These are phyloP conservation scores for Gorsachius magnificus DNA, from an alignment of 2,797 vertebrate genomes.

Conservation along the genomic window DNA sequence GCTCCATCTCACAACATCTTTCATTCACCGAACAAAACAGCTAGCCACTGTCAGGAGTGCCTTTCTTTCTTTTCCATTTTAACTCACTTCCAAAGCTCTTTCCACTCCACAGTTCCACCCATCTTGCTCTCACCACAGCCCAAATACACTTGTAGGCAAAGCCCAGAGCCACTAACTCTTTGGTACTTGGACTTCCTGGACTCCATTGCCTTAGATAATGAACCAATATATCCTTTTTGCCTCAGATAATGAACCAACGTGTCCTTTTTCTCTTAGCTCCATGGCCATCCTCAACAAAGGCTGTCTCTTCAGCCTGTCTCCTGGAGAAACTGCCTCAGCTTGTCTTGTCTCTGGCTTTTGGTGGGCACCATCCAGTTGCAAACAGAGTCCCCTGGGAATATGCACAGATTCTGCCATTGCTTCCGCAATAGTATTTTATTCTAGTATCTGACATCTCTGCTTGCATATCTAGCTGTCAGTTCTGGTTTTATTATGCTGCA, in stretches of 20 bases:
- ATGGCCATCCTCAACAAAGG: background rate
- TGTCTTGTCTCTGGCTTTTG: background rate
- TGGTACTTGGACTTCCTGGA: background rate
- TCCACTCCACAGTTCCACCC: background rate
- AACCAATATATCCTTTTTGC: background rate
- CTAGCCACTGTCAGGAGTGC: background rate
- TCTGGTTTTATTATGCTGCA: background rate
- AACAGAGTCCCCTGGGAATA: background rate
- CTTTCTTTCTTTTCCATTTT: background rate
- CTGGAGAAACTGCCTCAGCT: background rate
- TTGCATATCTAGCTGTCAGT: background rate
- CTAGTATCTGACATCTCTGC: conserved; percentile 2
- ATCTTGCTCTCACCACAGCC: background rate
- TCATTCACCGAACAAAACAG: background rate
- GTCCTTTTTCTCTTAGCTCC: background rate
- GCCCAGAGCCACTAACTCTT: background rate
- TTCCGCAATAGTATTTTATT: background rate
- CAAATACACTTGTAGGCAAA: background rate
- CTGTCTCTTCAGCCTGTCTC: background rate
- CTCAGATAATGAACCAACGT: background rate
- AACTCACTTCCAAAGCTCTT: background rate
- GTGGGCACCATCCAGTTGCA: background rate
- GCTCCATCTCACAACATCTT: background rate
- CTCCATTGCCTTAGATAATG: background rate
- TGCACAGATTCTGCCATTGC: background rate